A percentile compares a stretch with the other conserved stretches of the same genome.
Evolutionary conservation across 2,113 vertebrate species (phyloP).

Genomic region (Pollachius pollachius): DNA sequence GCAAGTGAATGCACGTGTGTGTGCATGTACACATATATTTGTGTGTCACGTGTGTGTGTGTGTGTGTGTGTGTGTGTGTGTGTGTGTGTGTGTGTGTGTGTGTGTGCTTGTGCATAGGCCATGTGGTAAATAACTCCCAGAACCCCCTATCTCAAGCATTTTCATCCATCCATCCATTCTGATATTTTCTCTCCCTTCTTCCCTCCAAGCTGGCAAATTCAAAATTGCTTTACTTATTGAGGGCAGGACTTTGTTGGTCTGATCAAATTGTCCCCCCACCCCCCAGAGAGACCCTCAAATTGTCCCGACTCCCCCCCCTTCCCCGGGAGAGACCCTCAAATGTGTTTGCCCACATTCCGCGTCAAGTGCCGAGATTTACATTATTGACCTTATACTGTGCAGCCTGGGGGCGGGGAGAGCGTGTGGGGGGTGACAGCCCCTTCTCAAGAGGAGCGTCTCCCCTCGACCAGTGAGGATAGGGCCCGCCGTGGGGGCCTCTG

Average conservation of each 20-base stretch:
- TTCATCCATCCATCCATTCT: conserved; percentile 4
- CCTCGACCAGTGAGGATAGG: too few relatives aligned
- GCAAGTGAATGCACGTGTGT: neutral
- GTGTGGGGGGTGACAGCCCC: neutral
- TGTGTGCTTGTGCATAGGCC: neutral
- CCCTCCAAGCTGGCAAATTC: conserved; percentile 4
- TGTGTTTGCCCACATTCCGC: conserved; percentile 13
- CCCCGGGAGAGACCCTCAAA: conserved; percentile 8
- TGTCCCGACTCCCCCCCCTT: conserved; percentile 3
- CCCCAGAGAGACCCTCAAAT: conserved; percentile 16
- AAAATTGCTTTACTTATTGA: conserved; percentile 38
- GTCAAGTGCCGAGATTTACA: conserved; percentile 32
- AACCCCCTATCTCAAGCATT: neutral
- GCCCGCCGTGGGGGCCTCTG: too few relatives aligned
- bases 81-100: neutral
- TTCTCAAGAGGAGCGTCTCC: too few relatives aligned
- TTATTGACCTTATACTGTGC: conserved; percentile 41
- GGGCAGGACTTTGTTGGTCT: conserved; percentile 37
- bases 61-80: too few relatives aligned
- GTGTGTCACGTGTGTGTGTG: too few relatives aligned
- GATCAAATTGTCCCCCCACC: conserved; percentile 39
- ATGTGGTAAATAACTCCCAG: neutral
- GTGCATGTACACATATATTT: too few relatives aligned
- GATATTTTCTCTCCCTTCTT: neutral
- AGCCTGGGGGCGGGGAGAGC: conserved; percentile 11